phyloP scores from a whole-genome alignment of 2,888 invertebrate genomes.

The Scaptomyza polygonia region DNA sequence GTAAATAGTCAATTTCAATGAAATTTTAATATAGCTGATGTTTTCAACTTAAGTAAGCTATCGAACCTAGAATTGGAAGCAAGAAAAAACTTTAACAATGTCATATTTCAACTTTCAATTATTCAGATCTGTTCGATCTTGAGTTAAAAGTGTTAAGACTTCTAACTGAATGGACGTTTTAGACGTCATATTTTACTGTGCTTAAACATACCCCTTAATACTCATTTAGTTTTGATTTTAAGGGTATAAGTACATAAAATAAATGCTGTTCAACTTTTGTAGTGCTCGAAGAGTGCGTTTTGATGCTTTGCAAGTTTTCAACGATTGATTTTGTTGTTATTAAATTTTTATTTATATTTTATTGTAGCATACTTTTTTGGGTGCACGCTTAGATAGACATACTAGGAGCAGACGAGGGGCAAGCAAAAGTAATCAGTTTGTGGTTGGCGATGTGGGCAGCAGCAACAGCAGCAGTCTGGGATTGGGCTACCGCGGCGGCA shows the following conservation, averaged over 20 bases:
- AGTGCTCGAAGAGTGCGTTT: conserved; percentile 50
- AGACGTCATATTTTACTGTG: too few relatives aligned
- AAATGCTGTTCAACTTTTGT: conserved; percentile 16
- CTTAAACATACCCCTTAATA: too few relatives aligned
- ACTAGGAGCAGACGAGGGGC: conserved; percentile 20
- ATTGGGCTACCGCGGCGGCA: conserved; percentile 17
- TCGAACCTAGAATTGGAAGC: neutral
- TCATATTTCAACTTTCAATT: neutral
- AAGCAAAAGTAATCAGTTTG: conserved; percentile 68
- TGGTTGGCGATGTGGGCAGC: conserved; percentile 31
- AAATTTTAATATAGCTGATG: too few relatives aligned
- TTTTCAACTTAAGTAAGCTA: neutral
- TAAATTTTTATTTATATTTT: conserved; percentile 24
- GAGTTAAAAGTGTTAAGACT: neutral
- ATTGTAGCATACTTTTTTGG: conserved; percentile 32
- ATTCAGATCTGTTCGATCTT: neutral
- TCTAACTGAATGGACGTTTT: too few relatives aligned
- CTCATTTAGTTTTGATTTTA: neutral
- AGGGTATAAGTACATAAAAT: conserved; percentile 16
- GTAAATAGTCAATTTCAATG: neutral
- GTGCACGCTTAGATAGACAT: conserved; percentile 10
- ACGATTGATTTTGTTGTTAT: conserved; percentile 41
- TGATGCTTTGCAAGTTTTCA: conserved; percentile 62
- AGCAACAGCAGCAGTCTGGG: conserved; percentile 14
- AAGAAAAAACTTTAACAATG: neutral